Base-by-base conservation (phyloP, 2,113 vertebrate species). In the Gnathonemus echidnorhynchus region DNA sequence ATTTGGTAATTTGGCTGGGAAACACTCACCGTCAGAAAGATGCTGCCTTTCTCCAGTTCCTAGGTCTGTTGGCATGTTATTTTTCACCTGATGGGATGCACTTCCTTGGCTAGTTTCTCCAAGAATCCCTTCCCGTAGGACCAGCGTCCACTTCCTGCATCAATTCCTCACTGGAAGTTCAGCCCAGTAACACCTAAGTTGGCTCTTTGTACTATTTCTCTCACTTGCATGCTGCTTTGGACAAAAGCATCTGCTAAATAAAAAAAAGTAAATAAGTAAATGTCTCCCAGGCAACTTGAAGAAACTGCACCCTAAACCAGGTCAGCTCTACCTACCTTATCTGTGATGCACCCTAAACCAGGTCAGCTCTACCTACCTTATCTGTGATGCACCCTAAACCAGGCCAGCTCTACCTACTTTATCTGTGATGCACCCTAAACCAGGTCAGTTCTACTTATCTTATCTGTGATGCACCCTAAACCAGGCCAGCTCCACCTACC, bases 71-170 rank as follows among this genome's bases (percentile, higher is more conserved):
- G 95, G 95, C 88, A 92, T 94, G 66, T 94, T 93, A 89, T 96
- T 96, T 96, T 96, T 97, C 86, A 97, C 94, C 90, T 97, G 96
- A 0, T 98, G 98, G n/a, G 98, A 92, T 0, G 96, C 94, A 90
- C 98, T 92, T 85, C 97, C 97, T 95, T 97, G 97, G 95, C 96
- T 95, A 94, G 97, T 97, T 92, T 98, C 95, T 87, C 98, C 97
- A 66, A 98, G 94, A n/a, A 96, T 92, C 85, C 96, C 94, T 56
- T 97, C 95, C 31, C 94, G 95, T 13, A 94, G 94, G 5, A 77
- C 89, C n/a, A 92, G 93, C 93, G 95, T 97, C 62, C 9, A 31
- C 62, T 70, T 70, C 62, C 62, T 70, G n/a, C 27, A 70, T 27
- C 10, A 27, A 31, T 1, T 70, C 27, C 62, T 70, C 62, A 70